Conservation (phyloP, 2,888 invertebrate genomes). For the Melipona bicolor region DNA sequence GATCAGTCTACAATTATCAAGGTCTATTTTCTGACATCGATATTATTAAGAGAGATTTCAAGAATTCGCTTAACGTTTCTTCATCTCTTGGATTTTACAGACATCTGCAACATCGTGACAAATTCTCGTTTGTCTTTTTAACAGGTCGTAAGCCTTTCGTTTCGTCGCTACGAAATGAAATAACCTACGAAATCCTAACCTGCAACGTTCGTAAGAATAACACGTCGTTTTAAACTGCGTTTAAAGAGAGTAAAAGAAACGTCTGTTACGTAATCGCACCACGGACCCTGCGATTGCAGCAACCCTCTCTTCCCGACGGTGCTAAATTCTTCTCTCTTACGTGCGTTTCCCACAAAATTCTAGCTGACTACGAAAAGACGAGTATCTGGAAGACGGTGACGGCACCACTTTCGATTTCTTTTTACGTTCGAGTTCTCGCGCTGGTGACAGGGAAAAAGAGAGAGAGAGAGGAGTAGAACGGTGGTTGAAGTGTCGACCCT, state of each 20-base stretch:
- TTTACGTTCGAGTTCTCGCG: slow-evolving; percentile 21
- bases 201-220: too few relatives aligned
- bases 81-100: too few relatives aligned
- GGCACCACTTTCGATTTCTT: slow-evolving; percentile 31
- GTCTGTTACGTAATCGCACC: background rate
- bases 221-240: too few relatives aligned
- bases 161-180: background rate
- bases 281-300: background rate
- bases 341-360: background rate
- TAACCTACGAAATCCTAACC: background rate
- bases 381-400: background rate
- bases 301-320: background rate
- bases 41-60: too few relatives aligned
- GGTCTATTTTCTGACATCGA: too few relatives aligned
- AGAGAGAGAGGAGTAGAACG: background rate
- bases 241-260: too few relatives aligned
- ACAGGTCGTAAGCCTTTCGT: background rate
- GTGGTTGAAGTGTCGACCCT: slow-evolving; percentile 42
- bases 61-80: too few relatives aligned
- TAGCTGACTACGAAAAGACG: background rate
- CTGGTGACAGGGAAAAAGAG: background rate
- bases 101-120: too few relatives aligned
- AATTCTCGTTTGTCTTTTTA: too few relatives aligned
- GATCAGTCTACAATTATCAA: too few relatives aligned
- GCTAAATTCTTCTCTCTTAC: background rate